Evolutionary conservation across 2,113 vertebrate species (phyloP), one percentile per base, ranked within the genome.

Genomic region (Nannospalax galili): DNA sequence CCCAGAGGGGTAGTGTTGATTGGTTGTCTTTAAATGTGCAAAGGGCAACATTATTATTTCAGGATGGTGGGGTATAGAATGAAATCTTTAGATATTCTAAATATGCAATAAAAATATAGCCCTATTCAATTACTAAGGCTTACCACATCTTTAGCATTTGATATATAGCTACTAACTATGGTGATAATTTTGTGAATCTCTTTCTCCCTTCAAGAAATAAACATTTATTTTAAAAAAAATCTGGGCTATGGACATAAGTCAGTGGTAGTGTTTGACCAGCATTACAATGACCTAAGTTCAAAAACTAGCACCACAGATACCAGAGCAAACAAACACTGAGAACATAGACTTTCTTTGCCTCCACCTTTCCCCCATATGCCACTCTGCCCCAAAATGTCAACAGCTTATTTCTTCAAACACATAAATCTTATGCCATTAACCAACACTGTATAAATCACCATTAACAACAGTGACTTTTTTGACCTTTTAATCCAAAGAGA

Each of bases 381-480:
- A 93, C 78, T 92, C 75, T 90, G 28, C 10, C 45, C n/a, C 60
- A 3, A 90, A 58, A 94, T 30, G 37, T 81, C 92, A 86, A 95
- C 56, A 90, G 93, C 56, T 74, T 26, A 84, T 94, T 78, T 84
- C 64, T 93, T 79, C 19, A 75, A 92, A 82, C 69, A 56, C 69
- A 58, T 67, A 95, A 82, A 91, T 93, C 28, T 88, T 35, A 40
- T 40, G 82, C 16, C 32, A 88, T 60, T 89, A 91, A 91, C 64
- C 5, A 95, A 79, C 22, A 88, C 60, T 97, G 78, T 73, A 80
- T 62, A 96, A 89, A 67, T 72, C 16, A 73, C 32, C 19, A 91
- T 91, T 74, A 81, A 73, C 8, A 75, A 77, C 3, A 89, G 32
- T 75, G 86, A 75, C 48, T 94, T 93, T 96, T 72, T 74, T 93